Conservation (phyloP, 2,113 vertebrate genomes). For the Chionomys nivalis region DNA sequence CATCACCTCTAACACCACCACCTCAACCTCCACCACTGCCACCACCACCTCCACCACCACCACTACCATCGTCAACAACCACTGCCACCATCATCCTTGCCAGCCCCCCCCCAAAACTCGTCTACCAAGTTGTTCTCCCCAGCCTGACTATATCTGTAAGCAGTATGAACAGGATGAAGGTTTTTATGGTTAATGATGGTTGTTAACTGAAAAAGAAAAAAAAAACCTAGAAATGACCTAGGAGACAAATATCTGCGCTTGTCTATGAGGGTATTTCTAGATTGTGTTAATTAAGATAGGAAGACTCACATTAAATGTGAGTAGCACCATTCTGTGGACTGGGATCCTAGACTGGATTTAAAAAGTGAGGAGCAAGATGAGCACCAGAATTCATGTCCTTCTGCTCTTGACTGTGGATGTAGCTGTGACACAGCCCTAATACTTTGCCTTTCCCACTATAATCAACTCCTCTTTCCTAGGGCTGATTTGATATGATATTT, state of each 20-base stretch:
- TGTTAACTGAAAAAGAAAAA: neutral
- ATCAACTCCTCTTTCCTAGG: neutral
- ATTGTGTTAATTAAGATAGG: neutral
- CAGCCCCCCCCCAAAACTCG: too few relatives aligned
- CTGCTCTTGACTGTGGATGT: neutral
- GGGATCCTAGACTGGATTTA: neutral
- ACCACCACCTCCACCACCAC: neutral
- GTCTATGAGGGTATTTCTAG: neutral
- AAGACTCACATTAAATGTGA: too few relatives aligned
- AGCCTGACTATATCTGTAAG: neutral
- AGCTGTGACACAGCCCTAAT: neutral
- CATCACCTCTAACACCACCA: fast-evolving
- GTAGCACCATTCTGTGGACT: neutral
- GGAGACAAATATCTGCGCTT: neutral
- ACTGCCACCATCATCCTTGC: too few relatives aligned
- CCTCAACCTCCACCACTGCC: fast-evolving
- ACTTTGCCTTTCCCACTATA: neutral
- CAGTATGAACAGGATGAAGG: neutral
- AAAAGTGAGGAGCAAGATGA: neutral
- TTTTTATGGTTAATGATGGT: neutral
- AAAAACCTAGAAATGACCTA: neutral
- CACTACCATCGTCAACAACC: neutral
- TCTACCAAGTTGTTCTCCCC: fast-evolving
- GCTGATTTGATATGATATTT: neutral
- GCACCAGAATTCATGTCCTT: neutral